Conservation (phyloP, 2,797 vertebrate species). For the Brachyalestes nurse region DNA sequence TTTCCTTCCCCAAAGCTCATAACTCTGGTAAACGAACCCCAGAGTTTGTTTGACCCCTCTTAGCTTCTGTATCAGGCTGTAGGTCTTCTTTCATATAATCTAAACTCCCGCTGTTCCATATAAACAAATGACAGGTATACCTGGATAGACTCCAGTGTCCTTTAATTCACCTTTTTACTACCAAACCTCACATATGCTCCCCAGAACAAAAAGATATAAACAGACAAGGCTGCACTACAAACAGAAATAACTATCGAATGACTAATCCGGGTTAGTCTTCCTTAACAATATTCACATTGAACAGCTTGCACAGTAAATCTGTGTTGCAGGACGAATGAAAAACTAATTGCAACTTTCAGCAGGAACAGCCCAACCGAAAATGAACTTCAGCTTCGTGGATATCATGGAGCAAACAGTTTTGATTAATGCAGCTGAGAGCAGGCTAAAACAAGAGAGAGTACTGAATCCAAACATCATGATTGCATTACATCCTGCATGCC, state of each 20-base stretch:
- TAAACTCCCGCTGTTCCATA: conserved; percentile 1
- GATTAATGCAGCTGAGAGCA: conserved; percentile 19
- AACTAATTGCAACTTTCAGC: neutral
- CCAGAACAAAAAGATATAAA: neutral
- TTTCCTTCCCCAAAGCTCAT: conserved; percentile 34
- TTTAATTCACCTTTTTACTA: conserved; percentile 16
- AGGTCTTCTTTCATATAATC: conserved; percentile 3
- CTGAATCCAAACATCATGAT: conserved; percentile 49
- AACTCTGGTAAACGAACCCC: conserved; percentile 28
- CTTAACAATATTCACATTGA: neutral
- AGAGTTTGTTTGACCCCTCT: conserved; percentile 11
- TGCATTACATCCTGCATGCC: conserved; percentile 51
- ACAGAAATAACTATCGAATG: neutral
- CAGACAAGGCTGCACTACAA: neutral
- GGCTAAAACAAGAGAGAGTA: conserved; percentile 7
- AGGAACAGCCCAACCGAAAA: neutral
- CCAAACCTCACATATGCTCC: neutral
- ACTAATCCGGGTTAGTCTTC: neutral
- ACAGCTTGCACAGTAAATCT: neutral
- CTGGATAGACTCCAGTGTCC: neutral
- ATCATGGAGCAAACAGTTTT: conserved; percentile 7
- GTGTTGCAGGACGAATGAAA: neutral
- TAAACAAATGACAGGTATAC: conserved; percentile 7
- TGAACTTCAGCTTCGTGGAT: neutral
- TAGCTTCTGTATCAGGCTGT: neutral